Evolutionary conservation across 2,888 invertebrate species (phyloP).

Genomic region (Sinodicranocentrus sp.): DNA sequence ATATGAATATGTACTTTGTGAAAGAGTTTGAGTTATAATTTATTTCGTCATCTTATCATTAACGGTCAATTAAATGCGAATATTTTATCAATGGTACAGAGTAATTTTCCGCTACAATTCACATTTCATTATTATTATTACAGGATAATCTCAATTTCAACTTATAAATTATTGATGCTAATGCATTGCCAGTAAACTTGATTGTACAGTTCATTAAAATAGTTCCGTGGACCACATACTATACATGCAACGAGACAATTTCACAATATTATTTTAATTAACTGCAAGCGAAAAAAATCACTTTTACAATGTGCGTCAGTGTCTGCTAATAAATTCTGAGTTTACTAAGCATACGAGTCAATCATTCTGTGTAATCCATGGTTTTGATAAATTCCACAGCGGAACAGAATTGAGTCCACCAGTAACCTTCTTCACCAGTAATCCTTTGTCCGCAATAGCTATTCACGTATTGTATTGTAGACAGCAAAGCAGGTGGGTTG

Average conservation of each 20-base stretch:
- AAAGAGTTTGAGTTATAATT: conserved; percentile 2
- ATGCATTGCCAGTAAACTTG: not conserved
- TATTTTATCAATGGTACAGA: too few species aligned
- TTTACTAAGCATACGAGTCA: not conserved
- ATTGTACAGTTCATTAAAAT: not conserved
- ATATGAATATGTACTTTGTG: not conserved
- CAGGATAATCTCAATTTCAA: not conserved
- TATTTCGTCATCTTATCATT: conserved; percentile 5
- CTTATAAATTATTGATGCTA: not conserved
- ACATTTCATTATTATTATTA: too few species aligned
- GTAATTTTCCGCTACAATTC: too few species aligned
- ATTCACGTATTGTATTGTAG: conserved; percentile 97
- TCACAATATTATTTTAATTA: too few species aligned
- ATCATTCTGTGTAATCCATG: conserved; percentile 85
- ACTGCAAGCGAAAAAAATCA: too few species aligned
- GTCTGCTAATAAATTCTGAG: too few species aligned
- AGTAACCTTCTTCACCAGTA: conserved; percentile 91
- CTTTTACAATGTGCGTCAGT: too few species aligned
- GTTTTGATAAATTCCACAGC: conserved; percentile 99
- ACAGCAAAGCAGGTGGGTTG: conserved; percentile 95
- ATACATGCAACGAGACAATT: too few species aligned
- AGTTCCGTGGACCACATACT: not conserved
- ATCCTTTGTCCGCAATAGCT: conserved; percentile 92
- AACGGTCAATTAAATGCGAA: not conserved
- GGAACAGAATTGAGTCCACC: conserved; percentile 99